Evolutionary conservation across 2,113 vertebrate genomes (phyloP).

Genomic region (Pedetes capensis): DNA sequence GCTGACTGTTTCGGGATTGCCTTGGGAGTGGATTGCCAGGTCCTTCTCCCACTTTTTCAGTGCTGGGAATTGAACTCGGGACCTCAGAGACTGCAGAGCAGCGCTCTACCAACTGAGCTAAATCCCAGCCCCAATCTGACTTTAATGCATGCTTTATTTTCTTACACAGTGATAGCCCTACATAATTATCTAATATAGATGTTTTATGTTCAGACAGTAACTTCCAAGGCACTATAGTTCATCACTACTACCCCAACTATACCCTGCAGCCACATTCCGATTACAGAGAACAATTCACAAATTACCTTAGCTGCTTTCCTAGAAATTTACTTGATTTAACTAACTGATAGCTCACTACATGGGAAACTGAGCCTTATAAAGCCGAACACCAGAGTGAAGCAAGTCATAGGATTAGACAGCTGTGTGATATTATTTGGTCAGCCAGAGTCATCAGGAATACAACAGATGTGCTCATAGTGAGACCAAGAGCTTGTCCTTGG

Average conservation of each 20-base stretch:
- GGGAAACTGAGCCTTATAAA: not conserved
- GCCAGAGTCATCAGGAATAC: not conserved
- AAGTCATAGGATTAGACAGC: not conserved
- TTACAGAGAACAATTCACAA: slow-evolving; percentile 24
- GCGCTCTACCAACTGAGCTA: too few species aligned
- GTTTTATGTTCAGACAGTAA: slow-evolving; percentile 42
- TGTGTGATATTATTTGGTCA: not conserved
- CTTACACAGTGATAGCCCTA: not conserved
- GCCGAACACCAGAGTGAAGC: not conserved
- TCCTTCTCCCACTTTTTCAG: not conserved
- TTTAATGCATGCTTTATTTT: slow-evolving; percentile 43
- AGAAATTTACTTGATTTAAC: not conserved
- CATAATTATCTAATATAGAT: slow-evolving; percentile 2
- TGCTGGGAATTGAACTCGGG: not conserved
- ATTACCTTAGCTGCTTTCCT: not conserved
- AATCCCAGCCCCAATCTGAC: not conserved
- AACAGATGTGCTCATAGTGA: not conserved
- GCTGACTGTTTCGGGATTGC: too few species aligned
- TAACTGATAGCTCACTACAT: not conserved
- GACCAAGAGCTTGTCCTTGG: not conserved
- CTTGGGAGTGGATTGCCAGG: too few species aligned
- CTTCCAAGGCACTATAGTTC: not conserved
- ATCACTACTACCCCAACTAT: not conserved
- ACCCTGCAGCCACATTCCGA: slow-evolving; percentile 12
- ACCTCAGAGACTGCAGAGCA: too few species aligned